phyloP scores from a whole-genome alignment of 2,113 vertebrate species.

The Microcebus griseorufus region DNA sequence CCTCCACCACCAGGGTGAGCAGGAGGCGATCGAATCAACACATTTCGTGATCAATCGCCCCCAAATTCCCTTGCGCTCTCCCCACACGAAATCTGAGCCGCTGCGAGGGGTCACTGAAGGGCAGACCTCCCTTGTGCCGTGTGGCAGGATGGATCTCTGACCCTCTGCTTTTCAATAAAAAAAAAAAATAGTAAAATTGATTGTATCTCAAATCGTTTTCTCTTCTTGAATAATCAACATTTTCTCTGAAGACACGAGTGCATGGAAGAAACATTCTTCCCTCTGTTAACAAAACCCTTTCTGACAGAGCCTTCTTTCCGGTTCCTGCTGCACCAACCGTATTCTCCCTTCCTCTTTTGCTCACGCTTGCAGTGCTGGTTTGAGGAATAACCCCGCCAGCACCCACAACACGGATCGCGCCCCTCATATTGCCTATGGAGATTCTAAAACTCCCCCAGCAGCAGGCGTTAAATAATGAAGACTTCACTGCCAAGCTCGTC shows the following conservation, averaged over 20 bases:
- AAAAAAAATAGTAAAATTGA: neutral
- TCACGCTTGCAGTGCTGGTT: neutral
- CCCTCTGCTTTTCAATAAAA: neutral
- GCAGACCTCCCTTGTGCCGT: accelerated
- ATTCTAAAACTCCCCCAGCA: no score
- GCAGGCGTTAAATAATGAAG: no score
- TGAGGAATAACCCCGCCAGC: neutral
- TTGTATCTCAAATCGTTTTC: neutral
- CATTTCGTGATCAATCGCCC: neutral
- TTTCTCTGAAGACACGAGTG: neutral
- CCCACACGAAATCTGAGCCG: accelerated
- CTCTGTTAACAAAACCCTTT: neutral
- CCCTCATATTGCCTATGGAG: no score
- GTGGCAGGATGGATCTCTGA: neutral
- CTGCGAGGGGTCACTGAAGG: no score
- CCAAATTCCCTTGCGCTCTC: neutral
- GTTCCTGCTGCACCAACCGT: neutral
- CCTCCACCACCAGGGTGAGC: neutral
- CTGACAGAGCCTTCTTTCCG: neutral
- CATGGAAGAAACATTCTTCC: neutral
- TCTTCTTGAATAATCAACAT: neutral
- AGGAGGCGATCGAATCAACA: neutral
- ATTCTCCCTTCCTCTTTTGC: neutral
- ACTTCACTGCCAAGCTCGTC: no score
- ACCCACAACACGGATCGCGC: neutral